Conservation (phyloP, 2,113 vertebrate genomes). For the Nothobranchius furzeri region DNA sequence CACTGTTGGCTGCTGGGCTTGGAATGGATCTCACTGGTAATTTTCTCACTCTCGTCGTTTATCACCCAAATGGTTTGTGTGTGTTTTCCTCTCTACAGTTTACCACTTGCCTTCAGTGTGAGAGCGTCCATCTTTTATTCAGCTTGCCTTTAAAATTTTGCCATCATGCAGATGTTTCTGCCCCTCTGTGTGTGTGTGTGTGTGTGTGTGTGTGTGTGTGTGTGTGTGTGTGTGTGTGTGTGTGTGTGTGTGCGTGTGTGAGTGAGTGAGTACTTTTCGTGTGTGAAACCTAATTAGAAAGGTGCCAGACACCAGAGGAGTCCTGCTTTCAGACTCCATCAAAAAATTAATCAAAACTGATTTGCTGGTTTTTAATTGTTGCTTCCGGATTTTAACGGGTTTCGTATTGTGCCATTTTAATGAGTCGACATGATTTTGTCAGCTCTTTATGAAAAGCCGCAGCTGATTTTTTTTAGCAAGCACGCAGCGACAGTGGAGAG, state of each 20-base stretch:
- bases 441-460: neutral
- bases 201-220: neutral
- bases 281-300: conserved; percentile 33
- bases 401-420: neutral
- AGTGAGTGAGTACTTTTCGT: neutral
- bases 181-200: no score
- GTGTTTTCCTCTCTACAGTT: conserved; percentile 37
- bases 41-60: conserved; percentile 62
- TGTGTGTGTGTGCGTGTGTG: neutral
- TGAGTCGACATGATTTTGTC: neutral
- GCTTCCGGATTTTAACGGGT: neutral
- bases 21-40: conserved; percentile 65
- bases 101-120: conserved; percentile 3
- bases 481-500: no score
- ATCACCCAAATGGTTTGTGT: conserved; percentile 62
- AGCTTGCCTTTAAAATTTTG: neutral
- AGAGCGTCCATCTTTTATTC: conserved; percentile 16
- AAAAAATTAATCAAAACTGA: conserved; percentile 32
- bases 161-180: neutral
- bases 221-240: no score
- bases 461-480: no score
- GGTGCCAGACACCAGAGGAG: conserved; percentile 17
- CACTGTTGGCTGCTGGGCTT: conserved; percentile 45
- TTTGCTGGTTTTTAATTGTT: neutral
- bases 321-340: conserved; percentile 23